A percentile compares a stretch with the other conserved stretches of the same genome.
phyloP scores from a whole-genome alignment of 2,888 invertebrate genomes.

The Microctonus brassicae region DNA sequence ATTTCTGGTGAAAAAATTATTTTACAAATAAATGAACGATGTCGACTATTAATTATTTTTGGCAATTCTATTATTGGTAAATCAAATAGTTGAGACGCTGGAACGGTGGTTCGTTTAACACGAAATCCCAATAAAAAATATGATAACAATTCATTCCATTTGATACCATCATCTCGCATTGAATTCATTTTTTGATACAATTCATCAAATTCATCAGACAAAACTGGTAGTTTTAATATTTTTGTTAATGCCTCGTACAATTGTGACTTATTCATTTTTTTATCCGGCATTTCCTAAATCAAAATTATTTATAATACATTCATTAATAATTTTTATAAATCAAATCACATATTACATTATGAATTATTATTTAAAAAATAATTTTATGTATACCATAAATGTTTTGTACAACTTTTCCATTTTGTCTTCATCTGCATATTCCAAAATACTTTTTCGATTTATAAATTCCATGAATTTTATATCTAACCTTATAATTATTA shows the following conservation, averaged over 20 bases:
- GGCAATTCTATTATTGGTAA: constrained; percentile 76
- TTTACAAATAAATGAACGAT: constrained; percentile 78
- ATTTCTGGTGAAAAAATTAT: constrained; percentile 77
- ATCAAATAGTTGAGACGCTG: constrained; percentile 75
- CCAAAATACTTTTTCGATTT: constrained; percentile 48
- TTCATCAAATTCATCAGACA: constrained; percentile 74
- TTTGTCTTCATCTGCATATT: constrained; percentile 56
- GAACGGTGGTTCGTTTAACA: constrained; percentile 74
- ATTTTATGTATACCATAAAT: constrained; percentile 55
- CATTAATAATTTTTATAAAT: neutral
- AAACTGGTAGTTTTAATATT: constrained; percentile 50
- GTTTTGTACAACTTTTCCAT: constrained; percentile 53
- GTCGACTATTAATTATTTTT: constrained; percentile 75
- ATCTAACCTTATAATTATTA: constrained; percentile 43
- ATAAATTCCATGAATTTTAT: constrained; percentile 50
- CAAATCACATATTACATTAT: no score
- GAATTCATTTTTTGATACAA: constrained; percentile 78
- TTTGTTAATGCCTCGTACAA: constrained; percentile 50
- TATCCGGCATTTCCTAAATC: constrained; percentile 45
- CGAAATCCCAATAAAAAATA: constrained; percentile 82
- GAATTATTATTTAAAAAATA: no score
- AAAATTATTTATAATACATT: constrained; percentile 14
- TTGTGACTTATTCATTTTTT: constrained; percentile 50
- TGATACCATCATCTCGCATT: constrained; percentile 72
- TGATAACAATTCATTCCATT: constrained; percentile 85